These are phyloP conservation scores for Athalia circularis DNA, from an alignment of 2,888 invertebrate species.

Conservation along the genomic window DNA sequence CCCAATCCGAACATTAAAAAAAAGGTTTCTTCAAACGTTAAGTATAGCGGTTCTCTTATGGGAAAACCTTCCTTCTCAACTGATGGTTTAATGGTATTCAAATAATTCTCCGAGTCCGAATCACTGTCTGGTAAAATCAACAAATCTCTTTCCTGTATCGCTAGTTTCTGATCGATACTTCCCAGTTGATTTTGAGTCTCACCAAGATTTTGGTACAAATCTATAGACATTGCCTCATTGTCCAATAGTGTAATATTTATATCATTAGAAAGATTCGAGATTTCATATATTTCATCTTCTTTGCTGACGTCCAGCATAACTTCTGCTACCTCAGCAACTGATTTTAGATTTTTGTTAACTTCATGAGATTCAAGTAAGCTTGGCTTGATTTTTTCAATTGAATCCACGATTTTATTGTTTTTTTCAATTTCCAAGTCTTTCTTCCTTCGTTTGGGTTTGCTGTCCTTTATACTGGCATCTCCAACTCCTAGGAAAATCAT, in stretches of 20 bases:
- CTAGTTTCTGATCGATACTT: constrained; percentile 52
- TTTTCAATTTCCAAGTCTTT: constrained; percentile 25
- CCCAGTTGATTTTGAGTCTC: constrained; percentile 5
- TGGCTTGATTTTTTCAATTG: not conserved
- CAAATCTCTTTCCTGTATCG: constrained; percentile 71
- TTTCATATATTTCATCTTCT: constrained; percentile 61
- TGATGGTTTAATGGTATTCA: constrained; percentile 78
- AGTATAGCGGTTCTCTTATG: constrained; percentile 79
- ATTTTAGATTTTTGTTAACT: not conserved
- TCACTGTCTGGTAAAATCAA: constrained; percentile 82
- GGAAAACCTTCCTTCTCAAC: constrained; percentile 79
- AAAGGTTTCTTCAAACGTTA: constrained; percentile 87
- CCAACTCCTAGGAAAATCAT: no score
- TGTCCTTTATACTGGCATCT: not conserved
- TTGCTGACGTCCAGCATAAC: constrained; percentile 62
- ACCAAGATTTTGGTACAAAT: constrained; percentile 50
- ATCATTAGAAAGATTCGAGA: constrained; percentile 61
- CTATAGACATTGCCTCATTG: constrained; percentile 70
- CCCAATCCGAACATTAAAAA: constrained; percentile 82
- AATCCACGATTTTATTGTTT: not conserved
- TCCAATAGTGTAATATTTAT: constrained; percentile 76
- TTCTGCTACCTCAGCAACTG: constrained; percentile 55
- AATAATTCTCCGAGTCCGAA: constrained; percentile 80
- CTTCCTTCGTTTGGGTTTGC: not conserved
- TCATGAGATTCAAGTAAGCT: not conserved